phyloP scores from a whole-genome alignment of 2,113 vertebrate species.

The Paramormyrops kingsleyae region DNA sequence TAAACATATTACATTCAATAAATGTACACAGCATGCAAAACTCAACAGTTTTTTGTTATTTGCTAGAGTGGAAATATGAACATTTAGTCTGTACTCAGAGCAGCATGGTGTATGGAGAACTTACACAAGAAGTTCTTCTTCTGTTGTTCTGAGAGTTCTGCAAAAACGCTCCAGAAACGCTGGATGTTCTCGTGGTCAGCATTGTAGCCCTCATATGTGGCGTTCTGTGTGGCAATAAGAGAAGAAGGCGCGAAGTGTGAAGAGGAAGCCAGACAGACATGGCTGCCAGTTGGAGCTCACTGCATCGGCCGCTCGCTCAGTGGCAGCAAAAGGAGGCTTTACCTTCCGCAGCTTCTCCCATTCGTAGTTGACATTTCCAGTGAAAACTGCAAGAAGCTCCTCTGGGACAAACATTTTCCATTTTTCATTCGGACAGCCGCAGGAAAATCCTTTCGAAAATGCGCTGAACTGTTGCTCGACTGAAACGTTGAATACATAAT shows the following conservation, averaged over 20 bases:
- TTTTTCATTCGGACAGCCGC: slow-evolving; percentile 36
- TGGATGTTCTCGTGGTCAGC: slow-evolving; percentile 36
- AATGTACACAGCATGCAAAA: background rate
- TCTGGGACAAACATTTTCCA: slow-evolving; percentile 48
- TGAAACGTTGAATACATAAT: slow-evolving; percentile 39
- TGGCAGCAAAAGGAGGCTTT: background rate
- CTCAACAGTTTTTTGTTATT: background rate
- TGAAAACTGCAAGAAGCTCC: slow-evolving; percentile 42
- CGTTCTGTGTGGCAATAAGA: slow-evolving; percentile 38
- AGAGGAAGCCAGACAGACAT: background rate
- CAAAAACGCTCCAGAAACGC: slow-evolving; percentile 53
- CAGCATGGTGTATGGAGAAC: background rate
- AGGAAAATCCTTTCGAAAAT: slow-evolving; percentile 47
- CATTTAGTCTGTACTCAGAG: background rate
- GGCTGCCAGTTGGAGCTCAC: background rate
- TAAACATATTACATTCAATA: background rate
- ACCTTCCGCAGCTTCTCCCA: slow-evolving; percentile 54
- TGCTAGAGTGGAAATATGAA: background rate
- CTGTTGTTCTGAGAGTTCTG: slow-evolving; percentile 41
- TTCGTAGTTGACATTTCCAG: slow-evolving; percentile 32
- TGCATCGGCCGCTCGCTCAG: background rate
- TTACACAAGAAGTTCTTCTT: slow-evolving; percentile 50
- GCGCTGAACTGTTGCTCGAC: slow-evolving; percentile 41
- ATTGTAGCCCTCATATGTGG: fast-evolving
- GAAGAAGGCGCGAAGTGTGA: background rate